Conservation (phyloP, 2,113 vertebrate genomes). For the Ageneiosus marmoratus region DNA sequence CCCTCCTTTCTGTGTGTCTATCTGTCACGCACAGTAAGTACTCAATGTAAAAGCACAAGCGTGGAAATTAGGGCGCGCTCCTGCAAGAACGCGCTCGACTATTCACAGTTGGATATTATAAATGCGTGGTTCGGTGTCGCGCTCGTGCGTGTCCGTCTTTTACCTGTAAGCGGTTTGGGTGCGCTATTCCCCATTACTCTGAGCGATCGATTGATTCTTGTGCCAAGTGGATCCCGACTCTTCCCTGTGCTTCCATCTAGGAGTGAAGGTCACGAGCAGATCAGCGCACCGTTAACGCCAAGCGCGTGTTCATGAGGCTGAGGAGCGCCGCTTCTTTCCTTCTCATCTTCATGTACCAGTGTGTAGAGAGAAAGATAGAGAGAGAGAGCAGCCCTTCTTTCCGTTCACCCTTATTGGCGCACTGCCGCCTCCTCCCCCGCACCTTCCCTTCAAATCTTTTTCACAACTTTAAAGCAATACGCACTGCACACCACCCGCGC, state of each 20-base stretch:
- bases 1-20: constrained; percentile 45
- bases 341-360: constrained; percentile 64
- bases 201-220: constrained; percentile 62
- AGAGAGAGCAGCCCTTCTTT: constrained; percentile 49
- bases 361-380: constrained; percentile 44
- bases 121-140: not conserved
- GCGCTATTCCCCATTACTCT: constrained; percentile 78
- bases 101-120: not conserved
- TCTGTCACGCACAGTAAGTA: constrained; percentile 33
- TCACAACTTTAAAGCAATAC: constrained; percentile 75
- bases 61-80: not conserved
- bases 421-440: constrained; percentile 66
- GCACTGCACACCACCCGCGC: constrained; percentile 48
- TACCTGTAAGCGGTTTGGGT: constrained; percentile 77
- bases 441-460: constrained; percentile 60
- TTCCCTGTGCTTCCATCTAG: constrained; percentile 69
- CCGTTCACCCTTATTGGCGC: constrained; percentile 56
- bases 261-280: constrained; percentile 25
- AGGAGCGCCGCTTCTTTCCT: constrained; percentile 52
- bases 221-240: constrained; percentile 69
- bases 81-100: not conserved
- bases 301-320: not conserved
- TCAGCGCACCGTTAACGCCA: constrained; percentile 28
- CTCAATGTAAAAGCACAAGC: constrained; percentile 1
- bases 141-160: constrained; percentile 45